Evolutionary conservation across 1,140 invertebrate genomes (phyloP), one percentile per base, ranked within the genome.

Genomic region (Drosophila nannoptera): DNA sequence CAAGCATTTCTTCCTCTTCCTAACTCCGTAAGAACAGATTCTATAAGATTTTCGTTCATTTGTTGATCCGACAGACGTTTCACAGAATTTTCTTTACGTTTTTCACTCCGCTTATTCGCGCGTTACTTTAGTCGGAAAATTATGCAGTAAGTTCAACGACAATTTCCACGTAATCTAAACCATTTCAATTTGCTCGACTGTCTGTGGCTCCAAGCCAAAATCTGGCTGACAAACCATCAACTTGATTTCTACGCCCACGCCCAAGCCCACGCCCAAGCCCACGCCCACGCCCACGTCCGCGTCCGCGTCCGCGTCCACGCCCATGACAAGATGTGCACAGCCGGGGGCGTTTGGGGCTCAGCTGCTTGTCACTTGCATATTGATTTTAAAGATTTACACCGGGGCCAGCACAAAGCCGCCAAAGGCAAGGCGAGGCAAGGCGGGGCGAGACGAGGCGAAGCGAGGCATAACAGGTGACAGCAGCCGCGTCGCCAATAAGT

Each of bases 311-410:
- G 29, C n/a, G 4, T 4, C 2, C 12, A 43, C 5, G 45, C 14
- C 22, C 7, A 29, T 40, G 36, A 22, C 22, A 22, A 22, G 22
- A 22, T 22, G 22, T 3, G 22, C 22, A 22, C 29, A 33, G 35
- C 14, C 46, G 61, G 49, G 58, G 40, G 54, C 35, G 46, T 67
- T 58, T 9, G 35, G 49, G 58, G 12, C 64, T 54, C 52, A 84
- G 81, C 69, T 73, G 62, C 69, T 53, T 70, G 80, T 56, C 68
- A 69, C 65, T 53, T 61, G 80, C 80, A 86, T 86, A 84, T 84
- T 84, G 80, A 84, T 80, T 84, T 77, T 86, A 86, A 74, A 80
- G 80, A 84, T 84, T 84, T 77, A 68, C 78, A 73, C 52, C 65
- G 36, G 59, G 48, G 29, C 12, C 12, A 32, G 32, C 53, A 36